phyloP scores from a whole-genome alignment of 2,113 vertebrate genomes.

The Kryptolebias marmoratus region DNA sequence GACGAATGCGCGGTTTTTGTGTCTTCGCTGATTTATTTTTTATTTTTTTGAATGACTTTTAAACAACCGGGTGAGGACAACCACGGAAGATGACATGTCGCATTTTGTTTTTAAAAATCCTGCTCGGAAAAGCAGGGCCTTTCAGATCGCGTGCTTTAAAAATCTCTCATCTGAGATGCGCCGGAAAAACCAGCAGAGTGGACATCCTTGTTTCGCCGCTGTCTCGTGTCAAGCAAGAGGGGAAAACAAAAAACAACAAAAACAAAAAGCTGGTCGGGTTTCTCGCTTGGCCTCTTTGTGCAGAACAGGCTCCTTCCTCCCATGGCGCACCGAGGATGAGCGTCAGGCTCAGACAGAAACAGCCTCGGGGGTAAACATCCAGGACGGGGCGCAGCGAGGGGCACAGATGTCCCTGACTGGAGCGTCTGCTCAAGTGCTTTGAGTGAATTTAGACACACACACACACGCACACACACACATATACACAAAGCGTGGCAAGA shows the following conservation, averaged over 20 bases:
- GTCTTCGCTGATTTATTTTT: background rate
- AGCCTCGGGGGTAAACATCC: slow-evolving; percentile 68
- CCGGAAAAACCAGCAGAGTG: too few relatives aligned
- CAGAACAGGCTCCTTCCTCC: slow-evolving; percentile 5
- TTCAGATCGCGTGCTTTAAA: too few relatives aligned
- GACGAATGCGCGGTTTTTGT: background rate
- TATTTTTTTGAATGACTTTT: background rate
- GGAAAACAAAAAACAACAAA: background rate
- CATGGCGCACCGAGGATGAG: slow-evolving; percentile 18
- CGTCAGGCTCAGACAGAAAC: slow-evolving; percentile 48
- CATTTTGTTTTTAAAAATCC: background rate
- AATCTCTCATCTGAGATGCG: too few relatives aligned
- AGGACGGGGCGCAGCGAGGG: slow-evolving; percentile 46
- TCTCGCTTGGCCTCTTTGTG: background rate
- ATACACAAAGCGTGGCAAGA: background rate
- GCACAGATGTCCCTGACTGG: slow-evolving; percentile 68
- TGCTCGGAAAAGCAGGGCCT: background rate
- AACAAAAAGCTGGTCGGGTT: slow-evolving; percentile 6
- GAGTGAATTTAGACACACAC: background rate
- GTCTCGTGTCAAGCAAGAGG: background rate
- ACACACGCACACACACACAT: slow-evolving; percentile 1
- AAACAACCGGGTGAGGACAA: background rate
- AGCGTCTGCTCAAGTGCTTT: slow-evolving; percentile 35
- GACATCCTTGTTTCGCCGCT: background rate
- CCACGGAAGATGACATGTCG: background rate